Base-by-base conservation (phyloP, 2,797 vertebrate genomes). In the Taenioides sp. region DNA sequence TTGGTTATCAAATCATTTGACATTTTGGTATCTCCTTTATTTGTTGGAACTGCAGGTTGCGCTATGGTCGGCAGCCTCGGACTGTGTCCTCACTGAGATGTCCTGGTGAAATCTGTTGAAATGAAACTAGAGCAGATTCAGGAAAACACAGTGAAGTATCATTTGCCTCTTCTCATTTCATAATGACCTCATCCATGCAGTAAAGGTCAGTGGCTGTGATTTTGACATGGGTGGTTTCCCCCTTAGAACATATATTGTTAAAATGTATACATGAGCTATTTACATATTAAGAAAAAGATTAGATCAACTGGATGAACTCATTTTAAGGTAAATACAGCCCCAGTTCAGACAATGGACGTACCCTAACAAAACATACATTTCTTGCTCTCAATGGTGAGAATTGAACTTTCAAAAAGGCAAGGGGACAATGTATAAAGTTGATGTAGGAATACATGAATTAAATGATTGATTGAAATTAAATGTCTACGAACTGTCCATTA, bases 161-260 rank as follows among this genome's bases (percentile, higher is more conserved):
- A 74, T 64, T 75, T 84, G 85, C 78, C 83, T 86, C 68, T 89
- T 89, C 81, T 79, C 83, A 72, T 88, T 88, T 86, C 83, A 82
- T 22, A 66, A 52, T 87, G 83, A 87, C 76, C 69, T 85, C 79
- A 86, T 80, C n/a, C 9, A 67, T 57, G 43, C 17, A 40, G 63
- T 63, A 78, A 80, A 85, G 75, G 87, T 83, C 79, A 70, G 22
- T 9, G 77, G 65, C 80, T 67, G 22, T 66, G 65, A 59, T 20
- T 54, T 50, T 43, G 27, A 76, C 31, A 64, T 34, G 59, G 7
- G 47, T 73, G 57, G n/a, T 72, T 61, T 75, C n/a, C 57, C 22
- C 47, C 47, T 40, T 14, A 4, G 43, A 60, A 43, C 5, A 37
- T 57, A 66, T 47, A 63, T 7, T 18, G 37, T 14, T 1, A 16